These are phyloP conservation scores for Serranus cabrilla DNA, from an alignment of 2,797 vertebrate species.

Conservation along the genomic window DNA sequence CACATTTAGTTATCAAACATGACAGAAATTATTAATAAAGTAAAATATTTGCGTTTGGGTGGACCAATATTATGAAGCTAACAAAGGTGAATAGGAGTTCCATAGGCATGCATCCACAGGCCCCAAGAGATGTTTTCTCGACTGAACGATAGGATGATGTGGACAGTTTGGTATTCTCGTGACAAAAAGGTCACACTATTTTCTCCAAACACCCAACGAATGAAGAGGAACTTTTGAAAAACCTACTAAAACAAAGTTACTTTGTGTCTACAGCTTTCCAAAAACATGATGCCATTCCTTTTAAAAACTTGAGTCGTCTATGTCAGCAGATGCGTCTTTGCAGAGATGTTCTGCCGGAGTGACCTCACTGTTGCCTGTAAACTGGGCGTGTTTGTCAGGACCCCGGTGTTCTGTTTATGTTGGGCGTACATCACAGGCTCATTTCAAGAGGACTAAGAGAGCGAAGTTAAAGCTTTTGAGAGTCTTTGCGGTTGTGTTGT, in stretches of 20 bases:
- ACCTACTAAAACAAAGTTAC: neutral
- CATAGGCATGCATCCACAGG: neutral
- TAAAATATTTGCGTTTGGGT: constrained; percentile 22
- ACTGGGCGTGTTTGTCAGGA: constrained; percentile 74
- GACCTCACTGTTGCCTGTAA: constrained; percentile 72
- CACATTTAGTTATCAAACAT: neutral
- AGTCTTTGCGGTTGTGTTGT: constrained; percentile 50
- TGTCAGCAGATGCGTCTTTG: constrained; percentile 28
- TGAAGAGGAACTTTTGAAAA: neutral
- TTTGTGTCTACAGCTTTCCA: neutral
- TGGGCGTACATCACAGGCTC: constrained; percentile 73
- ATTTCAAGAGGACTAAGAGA: constrained; percentile 64
- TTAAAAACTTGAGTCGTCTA: neutral
- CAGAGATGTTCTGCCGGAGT: constrained; percentile 19
- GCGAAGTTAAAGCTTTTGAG: constrained; percentile 55
- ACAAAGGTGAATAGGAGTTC: neutral
- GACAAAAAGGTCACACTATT: constrained; percentile 16
- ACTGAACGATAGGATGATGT: constrained; percentile 3
- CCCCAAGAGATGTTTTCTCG: neutral
- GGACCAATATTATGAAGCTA: constrained; percentile 7
- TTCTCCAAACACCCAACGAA: constrained; percentile 2
- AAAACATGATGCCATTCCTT: constrained; percentile 12
- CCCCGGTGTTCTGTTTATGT: constrained; percentile 76
- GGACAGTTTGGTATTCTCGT: constrained; percentile 24
- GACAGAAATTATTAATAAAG: neutral